Evolutionary conservation across 2,888 invertebrate species (phyloP).

Genomic region (Nephrotoma guestfalica): DNA sequence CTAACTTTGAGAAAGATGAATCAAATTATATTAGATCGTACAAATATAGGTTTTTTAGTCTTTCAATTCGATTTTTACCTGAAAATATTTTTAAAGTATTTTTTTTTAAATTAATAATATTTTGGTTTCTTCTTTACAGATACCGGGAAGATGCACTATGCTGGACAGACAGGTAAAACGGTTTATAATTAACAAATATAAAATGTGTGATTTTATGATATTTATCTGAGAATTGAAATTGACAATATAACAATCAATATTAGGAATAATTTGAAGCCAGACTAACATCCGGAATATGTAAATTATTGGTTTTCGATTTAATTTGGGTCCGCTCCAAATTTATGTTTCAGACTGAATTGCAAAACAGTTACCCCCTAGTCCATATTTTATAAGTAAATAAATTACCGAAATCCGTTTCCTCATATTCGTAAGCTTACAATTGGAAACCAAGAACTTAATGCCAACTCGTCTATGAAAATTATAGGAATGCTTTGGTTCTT

Average conservation of each 20-base stretch:
- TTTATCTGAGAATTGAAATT: neutral
- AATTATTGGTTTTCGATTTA: too few relatives aligned
- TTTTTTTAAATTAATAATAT: neutral
- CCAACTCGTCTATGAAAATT: too few relatives aligned
- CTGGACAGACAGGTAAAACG: constrained; percentile 74
- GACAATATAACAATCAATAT: neutral
- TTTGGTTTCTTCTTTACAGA: constrained; percentile 38
- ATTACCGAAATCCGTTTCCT: too few relatives aligned
- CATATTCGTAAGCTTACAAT: too few relatives aligned
- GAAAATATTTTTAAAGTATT: neutral
- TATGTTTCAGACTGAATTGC: too few relatives aligned
- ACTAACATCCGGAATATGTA: neutral
- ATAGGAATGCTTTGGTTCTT: too few relatives aligned
- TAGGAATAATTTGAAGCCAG: neutral
- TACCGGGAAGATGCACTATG: constrained; percentile 78
- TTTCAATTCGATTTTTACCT: neutral
- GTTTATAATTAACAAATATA: constrained; percentile 6
- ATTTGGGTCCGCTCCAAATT: too few relatives aligned
- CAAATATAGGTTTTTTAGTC: neutral
- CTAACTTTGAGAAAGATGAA: neutral
- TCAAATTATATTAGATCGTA: neutral
- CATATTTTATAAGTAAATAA: too few relatives aligned
- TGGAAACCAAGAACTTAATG: too few relatives aligned
- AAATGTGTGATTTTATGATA: neutral
- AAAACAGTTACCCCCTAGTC: too few relatives aligned